phyloP scores from a whole-genome alignment of 2,113 vertebrate genomes.

The Clarias gariepinus region DNA sequence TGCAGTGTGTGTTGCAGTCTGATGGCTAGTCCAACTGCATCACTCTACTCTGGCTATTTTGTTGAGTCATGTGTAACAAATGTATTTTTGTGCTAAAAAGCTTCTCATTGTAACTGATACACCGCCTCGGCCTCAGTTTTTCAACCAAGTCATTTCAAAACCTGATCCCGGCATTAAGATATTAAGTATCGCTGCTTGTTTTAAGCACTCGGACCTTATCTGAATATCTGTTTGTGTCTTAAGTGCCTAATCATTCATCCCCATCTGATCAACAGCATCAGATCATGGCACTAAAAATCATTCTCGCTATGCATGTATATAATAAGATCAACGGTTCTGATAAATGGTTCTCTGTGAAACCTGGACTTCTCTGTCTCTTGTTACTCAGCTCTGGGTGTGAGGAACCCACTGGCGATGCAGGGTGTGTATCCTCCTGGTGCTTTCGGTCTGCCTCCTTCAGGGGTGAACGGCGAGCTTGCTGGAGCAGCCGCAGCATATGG shows the following conservation, averaged over 20 bases:
- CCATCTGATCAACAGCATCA: no score
- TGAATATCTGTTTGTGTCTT: background rate
- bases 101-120: background rate
- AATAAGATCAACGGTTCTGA: background rate
- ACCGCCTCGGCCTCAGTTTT: background rate
- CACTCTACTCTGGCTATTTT: background rate
- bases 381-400: constrained; percentile 79
- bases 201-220: background rate
- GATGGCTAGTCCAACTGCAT: background rate
- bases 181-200: background rate
- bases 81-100: background rate
- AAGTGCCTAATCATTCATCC: background rate
- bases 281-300: background rate
- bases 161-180: background rate
- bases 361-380: background rate
- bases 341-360: background rate
- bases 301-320: background rate
- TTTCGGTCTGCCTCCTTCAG: constrained; percentile 81
- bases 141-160: background rate
- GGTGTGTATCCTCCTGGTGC: constrained; percentile 81
- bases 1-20: background rate
- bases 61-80: background rate
- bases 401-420: constrained; percentile 82
- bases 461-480: constrained; percentile 82
- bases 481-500: constrained; percentile 77